These are phyloP conservation scores for Drosophila auraria DNA, from an alignment of 1,140 invertebrate species.

Conservation along the genomic window DNA sequence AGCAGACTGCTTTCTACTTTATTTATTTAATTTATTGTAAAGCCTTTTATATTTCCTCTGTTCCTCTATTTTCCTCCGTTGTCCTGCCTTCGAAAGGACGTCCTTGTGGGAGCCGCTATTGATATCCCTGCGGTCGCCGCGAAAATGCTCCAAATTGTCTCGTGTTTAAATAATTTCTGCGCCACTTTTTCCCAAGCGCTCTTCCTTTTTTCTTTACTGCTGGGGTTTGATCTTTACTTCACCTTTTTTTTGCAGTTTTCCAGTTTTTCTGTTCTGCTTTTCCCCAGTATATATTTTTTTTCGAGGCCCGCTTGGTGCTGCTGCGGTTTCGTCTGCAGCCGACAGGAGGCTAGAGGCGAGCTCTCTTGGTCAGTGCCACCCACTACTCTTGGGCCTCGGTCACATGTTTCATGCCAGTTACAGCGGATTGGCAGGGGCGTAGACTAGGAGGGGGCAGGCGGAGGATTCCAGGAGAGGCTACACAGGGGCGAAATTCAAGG, in stretches of 20 bases:
- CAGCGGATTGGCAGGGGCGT: constrained; percentile 44
- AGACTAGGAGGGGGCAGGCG: neutral
- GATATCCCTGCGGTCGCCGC: constrained; percentile 31
- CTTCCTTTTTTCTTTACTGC: constrained; percentile 9
- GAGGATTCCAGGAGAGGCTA: neutral
- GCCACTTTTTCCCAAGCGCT: constrained; percentile 41
- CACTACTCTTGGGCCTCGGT: constrained; percentile 54
- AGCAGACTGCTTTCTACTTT: neutral
- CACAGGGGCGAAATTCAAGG: neutral
- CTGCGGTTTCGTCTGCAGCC: constrained; percentile 76
- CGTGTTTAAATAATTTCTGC: constrained; percentile 68
- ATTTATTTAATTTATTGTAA: neutral
- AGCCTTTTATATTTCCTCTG: no score
- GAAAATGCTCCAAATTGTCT: constrained; percentile 54
- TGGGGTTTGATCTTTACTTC: constrained; percentile 17
- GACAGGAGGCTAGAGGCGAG: constrained; percentile 57
- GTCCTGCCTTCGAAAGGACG: neutral
- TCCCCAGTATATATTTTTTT: constrained; percentile 16
- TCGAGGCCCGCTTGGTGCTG: constrained; percentile 21
- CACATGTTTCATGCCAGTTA: constrained; percentile 80
- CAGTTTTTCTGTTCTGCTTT: constrained; percentile 6
- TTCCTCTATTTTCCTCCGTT: neutral
- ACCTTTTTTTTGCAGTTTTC: neutral
- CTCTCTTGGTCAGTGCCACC: constrained; percentile 40
- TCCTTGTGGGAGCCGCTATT: constrained; percentile 14